phyloP scores from a whole-genome alignment of 2,888 invertebrate species.

The Eucriotettix oculatus region DNA sequence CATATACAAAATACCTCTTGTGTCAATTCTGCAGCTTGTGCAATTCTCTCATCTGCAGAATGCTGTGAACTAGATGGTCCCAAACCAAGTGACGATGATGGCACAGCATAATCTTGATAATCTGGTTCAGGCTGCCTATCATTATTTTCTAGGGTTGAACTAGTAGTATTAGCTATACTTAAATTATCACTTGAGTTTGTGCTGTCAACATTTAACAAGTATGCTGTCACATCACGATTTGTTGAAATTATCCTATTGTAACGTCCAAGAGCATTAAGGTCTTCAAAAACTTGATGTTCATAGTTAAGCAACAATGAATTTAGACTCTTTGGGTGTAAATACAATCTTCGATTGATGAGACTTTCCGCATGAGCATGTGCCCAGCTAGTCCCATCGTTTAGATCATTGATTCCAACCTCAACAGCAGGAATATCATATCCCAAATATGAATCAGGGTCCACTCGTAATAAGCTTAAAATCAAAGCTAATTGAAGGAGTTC shows the following conservation, averaged over 20 bases:
- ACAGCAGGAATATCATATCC: slow-evolving; percentile 39
- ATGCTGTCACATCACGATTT: slow-evolving; percentile 39
- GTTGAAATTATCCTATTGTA: slow-evolving; percentile 35
- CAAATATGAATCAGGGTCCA: slow-evolving; percentile 54
- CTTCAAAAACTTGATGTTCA: slow-evolving; percentile 54
- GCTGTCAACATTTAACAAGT: slow-evolving; percentile 39
- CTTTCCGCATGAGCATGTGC: slow-evolving; percentile 6
- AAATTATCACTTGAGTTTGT: slow-evolving; percentile 3
- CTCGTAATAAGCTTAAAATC: slow-evolving; percentile 61
- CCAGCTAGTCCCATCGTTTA: slow-evolving; percentile 51
- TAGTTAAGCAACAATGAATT: slow-evolving; percentile 54
- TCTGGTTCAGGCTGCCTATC: slow-evolving; percentile 1
- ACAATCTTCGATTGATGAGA: slow-evolving; percentile 9
- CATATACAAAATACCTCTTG: slow-evolving; percentile 24
- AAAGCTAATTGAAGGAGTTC: slow-evolving; percentile 68
- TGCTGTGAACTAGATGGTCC: neutral
- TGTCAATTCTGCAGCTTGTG: slow-evolving; percentile 23
- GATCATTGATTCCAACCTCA: slow-evolving; percentile 16
- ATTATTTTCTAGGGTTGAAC: neutral
- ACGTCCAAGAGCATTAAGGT: slow-evolving; percentile 51
- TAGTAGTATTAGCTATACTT: neutral
- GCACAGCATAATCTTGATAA: neutral
- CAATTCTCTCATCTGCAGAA: neutral
- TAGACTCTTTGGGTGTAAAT: slow-evolving; percentile 52
- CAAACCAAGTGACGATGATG: neutral